phyloP scores from a whole-genome alignment of 1,140 invertebrate genomes.

The Drosophila lini region DNA sequence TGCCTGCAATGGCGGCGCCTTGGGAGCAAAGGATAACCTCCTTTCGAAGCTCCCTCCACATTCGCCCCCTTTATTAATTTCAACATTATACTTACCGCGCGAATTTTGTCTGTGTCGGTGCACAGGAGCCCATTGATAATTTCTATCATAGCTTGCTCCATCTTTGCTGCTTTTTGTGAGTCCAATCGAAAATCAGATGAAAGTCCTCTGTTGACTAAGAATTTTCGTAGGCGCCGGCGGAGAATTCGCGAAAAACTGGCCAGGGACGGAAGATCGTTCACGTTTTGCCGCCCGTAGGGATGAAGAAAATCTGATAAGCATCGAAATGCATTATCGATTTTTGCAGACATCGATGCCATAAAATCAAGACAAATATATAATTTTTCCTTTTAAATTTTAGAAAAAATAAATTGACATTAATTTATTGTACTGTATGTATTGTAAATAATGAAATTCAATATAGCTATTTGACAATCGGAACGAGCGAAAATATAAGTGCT shows the following conservation, averaged over 20 bases:
- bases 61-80: not conserved
- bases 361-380: no score
- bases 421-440: no score
- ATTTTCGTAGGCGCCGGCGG: slow-evolving; percentile 1
- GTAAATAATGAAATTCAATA: no score
- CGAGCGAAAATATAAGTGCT: not conserved
- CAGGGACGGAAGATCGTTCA: slow-evolving; percentile 7
- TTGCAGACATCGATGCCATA: no score
- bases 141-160: slow-evolving; percentile 59
- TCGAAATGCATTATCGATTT: not conserved
- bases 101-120: slow-evolving; percentile 84
- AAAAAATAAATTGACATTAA: no score
- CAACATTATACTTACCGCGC: slow-evolving; percentile 84
- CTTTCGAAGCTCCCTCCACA: not conserved
- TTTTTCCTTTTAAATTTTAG: no score
- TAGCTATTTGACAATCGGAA: not conserved
- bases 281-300: slow-evolving; percentile 17
- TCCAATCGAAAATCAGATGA: not conserved
- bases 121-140: slow-evolving; percentile 73
- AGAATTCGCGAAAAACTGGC: slow-evolving; percentile 27
- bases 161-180: slow-evolving; percentile 8
- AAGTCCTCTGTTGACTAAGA: not conserved
- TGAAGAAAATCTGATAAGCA: not conserved
- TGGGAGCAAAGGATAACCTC: slow-evolving; percentile 25
- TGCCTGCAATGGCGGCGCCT: slow-evolving; percentile 11